Evolutionary conservation across 2,113 vertebrate genomes (phyloP).

Genomic region (Columbina picui): DNA sequence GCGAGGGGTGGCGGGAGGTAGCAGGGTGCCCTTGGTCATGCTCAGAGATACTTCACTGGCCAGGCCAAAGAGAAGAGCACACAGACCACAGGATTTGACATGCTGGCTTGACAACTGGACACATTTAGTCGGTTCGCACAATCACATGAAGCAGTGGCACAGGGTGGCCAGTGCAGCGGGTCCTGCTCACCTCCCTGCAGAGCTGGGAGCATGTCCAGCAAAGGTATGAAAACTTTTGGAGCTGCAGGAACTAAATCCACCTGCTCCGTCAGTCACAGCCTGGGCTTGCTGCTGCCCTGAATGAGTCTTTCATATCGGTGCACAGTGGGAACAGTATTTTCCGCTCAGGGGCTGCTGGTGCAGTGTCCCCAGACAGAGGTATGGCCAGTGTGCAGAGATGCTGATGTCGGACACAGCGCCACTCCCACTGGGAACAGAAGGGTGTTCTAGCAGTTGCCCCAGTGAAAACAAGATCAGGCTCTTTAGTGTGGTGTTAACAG

Average conservation of each 20-base stretch:
- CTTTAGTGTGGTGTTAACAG: slow-evolving; percentile 60
- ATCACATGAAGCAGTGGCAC: rapidly evolving
- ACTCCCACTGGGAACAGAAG: not conserved
- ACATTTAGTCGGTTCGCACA: not conserved
- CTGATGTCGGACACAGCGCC: not conserved
- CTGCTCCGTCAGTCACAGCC: not conserved
- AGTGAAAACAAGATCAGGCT: slow-evolving; percentile 41
- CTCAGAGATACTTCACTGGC: not conserved
- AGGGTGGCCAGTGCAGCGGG: not conserved
- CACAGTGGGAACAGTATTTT: not conserved
- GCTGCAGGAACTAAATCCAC: not conserved
- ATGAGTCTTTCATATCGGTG: not conserved
- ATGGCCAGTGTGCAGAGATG: rapidly evolving
- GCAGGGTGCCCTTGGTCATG: not conserved
- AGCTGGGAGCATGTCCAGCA: not conserved
- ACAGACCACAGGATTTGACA: rapidly evolving
- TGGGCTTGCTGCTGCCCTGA: not conserved
- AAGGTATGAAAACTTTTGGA: not conserved
- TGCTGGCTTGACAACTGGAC: not conserved
- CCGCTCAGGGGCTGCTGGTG: rapidly evolving
- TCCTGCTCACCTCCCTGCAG: not conserved
- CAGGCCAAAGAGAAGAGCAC: not conserved
- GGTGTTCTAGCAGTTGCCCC: slow-evolving; percentile 37
- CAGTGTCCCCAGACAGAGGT: not conserved
- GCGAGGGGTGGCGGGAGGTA: not conserved